These are phyloP conservation scores for Speoplatyrhinus poulsoni DNA, from an alignment of 2,113 vertebrate genomes.

Conservation along the genomic window DNA sequence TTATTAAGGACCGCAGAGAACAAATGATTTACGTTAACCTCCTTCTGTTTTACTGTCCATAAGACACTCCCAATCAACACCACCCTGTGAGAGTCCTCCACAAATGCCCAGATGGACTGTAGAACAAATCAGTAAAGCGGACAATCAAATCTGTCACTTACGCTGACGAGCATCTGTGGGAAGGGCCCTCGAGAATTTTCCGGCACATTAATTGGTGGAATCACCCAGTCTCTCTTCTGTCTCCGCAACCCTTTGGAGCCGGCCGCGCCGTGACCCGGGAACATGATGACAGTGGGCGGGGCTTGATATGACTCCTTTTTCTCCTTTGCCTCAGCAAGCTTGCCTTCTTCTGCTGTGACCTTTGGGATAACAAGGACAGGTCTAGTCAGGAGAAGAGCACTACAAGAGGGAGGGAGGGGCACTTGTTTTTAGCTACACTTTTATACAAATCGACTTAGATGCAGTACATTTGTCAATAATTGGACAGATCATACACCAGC, in stretches of 20 bases:
- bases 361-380: constrained; percentile 34
- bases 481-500: no score
- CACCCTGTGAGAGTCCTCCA: no score
- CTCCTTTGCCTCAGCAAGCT: constrained; percentile 47
- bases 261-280: constrained; percentile 76
- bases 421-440: no score
- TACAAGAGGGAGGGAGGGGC: neutral
- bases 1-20: no score
- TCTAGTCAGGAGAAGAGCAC: constrained; percentile 12
- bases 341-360: constrained; percentile 53
- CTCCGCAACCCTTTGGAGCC: constrained; percentile 81
- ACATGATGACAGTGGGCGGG: constrained; percentile 78
- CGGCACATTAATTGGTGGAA: constrained; percentile 96
- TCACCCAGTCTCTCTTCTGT: constrained; percentile 99
- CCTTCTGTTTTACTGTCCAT: no score
- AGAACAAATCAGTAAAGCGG: no score
- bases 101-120: no score
- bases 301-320: constrained; percentile 14
- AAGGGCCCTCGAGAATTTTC: constrained; percentile 97
- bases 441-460: no score
- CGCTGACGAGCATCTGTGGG: constrained; percentile 94
- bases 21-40: no score
- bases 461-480: no score
- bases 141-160: constrained; percentile 74
- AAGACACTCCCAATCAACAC: no score